Base-by-base conservation (phyloP, 2,888 invertebrate genomes). In the Cataglyphis livida region DNA sequence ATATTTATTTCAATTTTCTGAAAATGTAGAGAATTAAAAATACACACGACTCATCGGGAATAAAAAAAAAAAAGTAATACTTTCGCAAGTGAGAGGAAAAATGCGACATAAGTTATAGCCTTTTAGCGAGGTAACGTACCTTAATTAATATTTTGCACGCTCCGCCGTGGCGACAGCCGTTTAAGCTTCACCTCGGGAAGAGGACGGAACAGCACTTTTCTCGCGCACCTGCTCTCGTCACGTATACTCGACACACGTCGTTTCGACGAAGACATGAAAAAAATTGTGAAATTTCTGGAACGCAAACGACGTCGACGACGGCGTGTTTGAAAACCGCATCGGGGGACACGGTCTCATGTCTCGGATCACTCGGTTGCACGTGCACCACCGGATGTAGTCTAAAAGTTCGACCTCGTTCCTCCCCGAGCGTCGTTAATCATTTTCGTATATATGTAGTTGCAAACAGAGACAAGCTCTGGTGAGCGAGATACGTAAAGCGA, bases 361-460 rank as follows among this genome's bases (percentile, higher is more conserved):
- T 61, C 71, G 62, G 71, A 79, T 76, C 86, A 84, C 70, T 79
- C 85, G 86, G 82, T 41, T 84, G 81, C 87, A 87, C 91, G 90
- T 88, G 91, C 90, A 71, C 65, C 70, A 81, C 88, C 86, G 87
- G 88, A 84, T 91, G 90, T 85, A 86, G 51, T 51, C 91, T 87
- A 87, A 90, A 92, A 91, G 87, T 91, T 89, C 86, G 86, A 86
- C 86, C 87, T 73, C 70, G 79, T 82, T 85, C 84, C 65, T 66
- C 51, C 6, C 64, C 68, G 81, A 68, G 41, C 82, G 87, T 92
- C 92, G 91, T 92, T 92, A 92, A 92, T 92, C 92, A 92, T 90
- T 88, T 87, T 78, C 85, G 48, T 81, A 65, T 81, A 18, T 18
- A 18, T 48, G 78, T 73, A 76, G 81, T 68, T 54, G 51, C 54